Evolutionary conservation across 2,113 vertebrate genomes (phyloP), one percentile per base, ranked within the genome.

Genomic region (Pristiophorus japonicus): DNA sequence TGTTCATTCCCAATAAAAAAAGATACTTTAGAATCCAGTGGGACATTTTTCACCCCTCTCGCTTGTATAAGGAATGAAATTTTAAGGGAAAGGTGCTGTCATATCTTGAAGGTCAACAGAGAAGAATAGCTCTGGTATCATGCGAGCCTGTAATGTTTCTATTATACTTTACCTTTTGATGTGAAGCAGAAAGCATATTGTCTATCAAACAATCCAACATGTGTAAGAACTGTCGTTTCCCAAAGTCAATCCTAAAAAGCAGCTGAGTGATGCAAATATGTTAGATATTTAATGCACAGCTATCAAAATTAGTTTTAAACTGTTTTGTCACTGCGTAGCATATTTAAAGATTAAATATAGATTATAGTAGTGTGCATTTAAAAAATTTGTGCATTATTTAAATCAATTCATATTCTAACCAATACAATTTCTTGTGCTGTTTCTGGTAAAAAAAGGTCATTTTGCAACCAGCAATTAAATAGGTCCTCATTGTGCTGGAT

Each of bases 401-500:
- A 92, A 63, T 22, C 16, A 38, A 63, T 63, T 92, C 59, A 92
- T 34, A 7, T 42, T 47, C 14, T 47, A 34, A 67, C 24, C 8
- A 51, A 51, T 70, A 51, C 27, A 59, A 55, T 59, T 55, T 59
- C 87, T 90, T 16, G 30, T 16, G 42, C 5, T 94, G 42, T 67
- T 70, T 8, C 4, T n/a, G 45, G 27, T 45, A 34, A 27, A 70
- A 70, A 14, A 51, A 73, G 24, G 38, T 94, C 30, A 70, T 70
- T 70, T 94, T 94, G 66, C 65, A 94, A 67, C 42, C 66, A 70
- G 65, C 93, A 73, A 47, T 38, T 92, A 92, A 92, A 63, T 65
- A 65, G 59, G 18, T 51, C 45, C 45, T 51, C 42, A 47, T 73
- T 51, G 27, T 30, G 30, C 47, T 51, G 27, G 12, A 42, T 51